Evolutionary conservation across 1,140 invertebrate species (phyloP), one percentile per base, ranked within the genome.

Genomic region (Trachelipus rathkii): DNA sequence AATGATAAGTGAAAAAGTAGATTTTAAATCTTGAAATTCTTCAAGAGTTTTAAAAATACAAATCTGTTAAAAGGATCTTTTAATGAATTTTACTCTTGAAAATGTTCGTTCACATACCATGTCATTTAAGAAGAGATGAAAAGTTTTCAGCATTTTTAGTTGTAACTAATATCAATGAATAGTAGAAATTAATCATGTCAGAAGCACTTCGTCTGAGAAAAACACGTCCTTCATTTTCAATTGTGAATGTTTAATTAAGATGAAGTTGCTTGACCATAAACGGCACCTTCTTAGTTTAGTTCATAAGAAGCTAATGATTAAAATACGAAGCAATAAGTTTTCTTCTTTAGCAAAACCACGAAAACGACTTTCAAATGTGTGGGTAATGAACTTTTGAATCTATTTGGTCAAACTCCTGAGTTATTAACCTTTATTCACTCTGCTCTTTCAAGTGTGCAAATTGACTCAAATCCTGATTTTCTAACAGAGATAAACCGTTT

Each of bases 291-390:
- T 68, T 21, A 9, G 15, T 75, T 60, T 75, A 10, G 50, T 67
- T 75, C 73, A 75, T 75, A 60, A 75, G 43, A 44, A 75, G 70
- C 72, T 69, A 53, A n/a, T n/a, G 73, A 44, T 75, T 75, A 72
- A 68, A 72, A 24, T 43, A 75, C 5, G 50, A n/a, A 75, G 23
- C 8, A 75, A 72, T 60, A 0, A 75, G 43, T n/a, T n/a, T n/a
- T n/a, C n/a, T n/a, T n/a, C n/a, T n/a, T n/a, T n/a, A n/a, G n/a
- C n/a, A n/a, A n/a, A n/a, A n/a, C n/a, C n/a, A n/a, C n/a, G n/a
- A n/a, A n/a, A n/a, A n/a, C n/a, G n/a, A n/a, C n/a, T n/a, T n/a
- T n/a, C n/a, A n/a, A n/a, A n/a, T n/a, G n/a, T n/a, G n/a, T n/a
- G n/a, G n/a, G n/a, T n/a, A n/a, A n/a, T n/a, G n/a, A n/a, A n/a